Conservation (phyloP, 2,888 invertebrate species). For the Noctua pronuba region DNA sequence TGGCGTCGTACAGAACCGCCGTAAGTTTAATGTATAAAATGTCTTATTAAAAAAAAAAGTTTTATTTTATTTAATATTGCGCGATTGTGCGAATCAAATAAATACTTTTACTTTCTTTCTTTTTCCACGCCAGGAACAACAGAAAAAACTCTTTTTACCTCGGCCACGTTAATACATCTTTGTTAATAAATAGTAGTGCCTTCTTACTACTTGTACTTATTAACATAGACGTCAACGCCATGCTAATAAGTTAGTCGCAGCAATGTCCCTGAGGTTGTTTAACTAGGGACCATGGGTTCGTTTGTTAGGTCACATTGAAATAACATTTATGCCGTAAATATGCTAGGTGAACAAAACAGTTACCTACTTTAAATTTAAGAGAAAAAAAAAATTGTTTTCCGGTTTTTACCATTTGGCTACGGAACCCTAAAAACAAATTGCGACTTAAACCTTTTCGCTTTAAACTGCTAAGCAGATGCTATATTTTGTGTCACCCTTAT, state of each 20-base stretch:
- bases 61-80: no score
- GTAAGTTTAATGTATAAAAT: no score
- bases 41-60: no score
- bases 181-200: background rate
- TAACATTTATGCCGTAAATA: background rate
- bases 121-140: background rate
- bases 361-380: no score
- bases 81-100: no score
- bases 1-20: no score
- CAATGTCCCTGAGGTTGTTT: slow-evolving; percentile 8
- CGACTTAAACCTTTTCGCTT: background rate
- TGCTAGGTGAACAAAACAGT: background rate
- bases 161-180: background rate
- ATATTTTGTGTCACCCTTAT: background rate
- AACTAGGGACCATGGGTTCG: slow-evolving; percentile 1
- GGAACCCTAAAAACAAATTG: background rate
- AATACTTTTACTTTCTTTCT: no score
- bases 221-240: background rate
- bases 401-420: background rate
- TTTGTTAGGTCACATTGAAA: background rate
- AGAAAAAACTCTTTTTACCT: background rate
- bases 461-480: background rate
- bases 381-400: background rate
- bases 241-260: slow-evolving; percentile 26
- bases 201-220: slow-evolving; percentile 3